A percentile compares a stretch with the other conserved stretches of the same genome.
Evolutionary conservation across 2,113 vertebrate genomes (phyloP).

Genomic region (Phocoena phocoena): DNA sequence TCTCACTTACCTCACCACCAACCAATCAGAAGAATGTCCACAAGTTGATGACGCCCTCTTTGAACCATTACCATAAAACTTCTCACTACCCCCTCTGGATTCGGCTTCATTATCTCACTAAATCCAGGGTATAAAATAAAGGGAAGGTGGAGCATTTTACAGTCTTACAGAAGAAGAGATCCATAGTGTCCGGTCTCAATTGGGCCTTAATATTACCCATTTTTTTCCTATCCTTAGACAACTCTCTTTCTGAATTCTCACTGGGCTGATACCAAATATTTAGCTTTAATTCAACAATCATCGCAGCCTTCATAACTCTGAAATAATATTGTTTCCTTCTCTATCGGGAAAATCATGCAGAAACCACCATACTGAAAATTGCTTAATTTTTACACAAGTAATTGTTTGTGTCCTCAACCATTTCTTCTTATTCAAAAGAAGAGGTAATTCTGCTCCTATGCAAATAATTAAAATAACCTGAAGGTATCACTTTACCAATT

Average conservation of each 20-base stretch:
- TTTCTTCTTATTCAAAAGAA: not conserved
- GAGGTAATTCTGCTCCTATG: not conserved
- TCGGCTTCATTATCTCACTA: not conserved
- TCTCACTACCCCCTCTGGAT: not conserved
- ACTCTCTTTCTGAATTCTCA: not conserved
- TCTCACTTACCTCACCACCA: not conserved
- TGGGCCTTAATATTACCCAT: not conserved
- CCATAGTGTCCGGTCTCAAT: not conserved
- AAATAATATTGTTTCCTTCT: not conserved
- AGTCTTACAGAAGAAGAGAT: not conserved
- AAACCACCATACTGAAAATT: not conserved
- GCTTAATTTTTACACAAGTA: not conserved
- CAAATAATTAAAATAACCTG: not conserved
- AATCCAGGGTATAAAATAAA: not conserved
- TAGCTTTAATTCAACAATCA: not conserved
- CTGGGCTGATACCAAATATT: not conserved
- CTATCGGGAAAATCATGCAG: not conserved
- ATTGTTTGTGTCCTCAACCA: not conserved
- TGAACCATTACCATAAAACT: not conserved
- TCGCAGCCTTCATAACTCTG: not conserved
- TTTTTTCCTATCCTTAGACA: not conserved
- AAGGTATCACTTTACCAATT: not conserved
- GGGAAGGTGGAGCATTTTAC: not conserved
- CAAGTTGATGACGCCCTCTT: not conserved
- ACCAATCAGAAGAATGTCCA: not conserved